phyloP scores from a whole-genome alignment of 1,140 invertebrate species.

The Idris sp. region DNA sequence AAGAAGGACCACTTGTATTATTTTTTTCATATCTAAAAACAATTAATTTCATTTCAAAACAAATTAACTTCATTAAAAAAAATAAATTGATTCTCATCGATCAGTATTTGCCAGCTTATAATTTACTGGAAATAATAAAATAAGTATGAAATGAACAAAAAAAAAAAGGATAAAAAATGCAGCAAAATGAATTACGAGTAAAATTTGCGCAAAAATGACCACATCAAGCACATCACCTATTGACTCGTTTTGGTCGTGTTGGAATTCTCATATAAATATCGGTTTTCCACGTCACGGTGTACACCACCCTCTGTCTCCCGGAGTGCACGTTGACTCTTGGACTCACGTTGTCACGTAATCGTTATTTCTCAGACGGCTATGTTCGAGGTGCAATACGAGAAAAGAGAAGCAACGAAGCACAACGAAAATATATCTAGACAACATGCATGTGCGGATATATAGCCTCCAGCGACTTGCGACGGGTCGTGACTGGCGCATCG shows the following conservation, averaged over 20 bases:
- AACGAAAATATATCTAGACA: conserved; percentile 34
- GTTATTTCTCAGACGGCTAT: conserved; percentile 19
- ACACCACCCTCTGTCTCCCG: conserved; percentile 14
- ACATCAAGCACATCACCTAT: too few species aligned
- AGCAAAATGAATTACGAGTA: too few species aligned
- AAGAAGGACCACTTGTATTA: too few species aligned
- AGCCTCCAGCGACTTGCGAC: conserved; percentile 26
- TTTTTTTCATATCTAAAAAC: too few species aligned
- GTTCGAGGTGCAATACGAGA: conserved; percentile 14
- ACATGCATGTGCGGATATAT: conserved; percentile 40
- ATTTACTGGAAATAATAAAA: too few species aligned
- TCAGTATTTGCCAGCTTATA: too few species aligned
- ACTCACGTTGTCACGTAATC: conserved; percentile 22
- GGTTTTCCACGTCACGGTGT: conserved; percentile 18
- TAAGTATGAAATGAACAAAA: too few species aligned
- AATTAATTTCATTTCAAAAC: too few species aligned
- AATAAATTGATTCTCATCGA: too few species aligned
- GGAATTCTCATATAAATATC: conserved; percentile 39
- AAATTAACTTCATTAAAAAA: too few species aligned
- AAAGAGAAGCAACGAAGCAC: conserved; percentile 13
- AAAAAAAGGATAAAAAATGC: too few species aligned
- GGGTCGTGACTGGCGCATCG: conserved; percentile 54
- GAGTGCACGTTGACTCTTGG: background rate
- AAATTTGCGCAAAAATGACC: too few species aligned
- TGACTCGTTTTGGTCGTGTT: conserved; percentile 23